phyloP scores from a whole-genome alignment of 2,888 invertebrate genomes.

The Tholera decimalis region DNA sequence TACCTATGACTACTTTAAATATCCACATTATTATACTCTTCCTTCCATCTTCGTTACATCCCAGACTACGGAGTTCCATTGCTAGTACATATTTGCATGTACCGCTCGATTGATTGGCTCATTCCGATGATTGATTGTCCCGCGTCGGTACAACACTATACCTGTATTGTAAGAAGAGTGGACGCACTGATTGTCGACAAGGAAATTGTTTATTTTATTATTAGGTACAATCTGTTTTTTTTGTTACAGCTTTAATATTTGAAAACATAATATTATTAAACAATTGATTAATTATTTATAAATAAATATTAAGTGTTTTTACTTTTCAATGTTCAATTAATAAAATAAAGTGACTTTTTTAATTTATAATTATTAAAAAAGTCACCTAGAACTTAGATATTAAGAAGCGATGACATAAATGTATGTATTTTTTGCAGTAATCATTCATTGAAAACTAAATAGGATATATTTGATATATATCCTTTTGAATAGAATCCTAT shows the following conservation, averaged over 20 bases:
- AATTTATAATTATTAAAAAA: no score
- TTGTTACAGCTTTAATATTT: no score
- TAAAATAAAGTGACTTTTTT: no score
- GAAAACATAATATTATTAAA: no score
- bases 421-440: neutral
- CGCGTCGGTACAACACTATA: constrained; percentile 59
- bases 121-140: constrained; percentile 72
- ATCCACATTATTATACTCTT: neutral
- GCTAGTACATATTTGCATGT: constrained; percentile 70
- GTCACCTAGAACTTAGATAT: no score
- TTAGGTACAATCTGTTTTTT: neutral
- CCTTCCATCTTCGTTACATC: constrained; percentile 14
- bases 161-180: constrained; percentile 47
- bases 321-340: no score
- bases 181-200: constrained; percentile 27
- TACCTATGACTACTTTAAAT: neutral
- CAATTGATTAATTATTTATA: no score
- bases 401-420: no score
- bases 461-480: neutral
- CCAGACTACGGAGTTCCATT: constrained; percentile 56
- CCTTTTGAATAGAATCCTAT: no score
- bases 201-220: constrained; percentile 5
- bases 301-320: no score
- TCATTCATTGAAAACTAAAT: neutral
- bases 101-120: constrained; percentile 69